Percentiles rank a stretch among this genome's conserved stretches.
Conservation (phyloP, 2,888 invertebrate species). For the Melikaiella ostensackeni region DNA sequence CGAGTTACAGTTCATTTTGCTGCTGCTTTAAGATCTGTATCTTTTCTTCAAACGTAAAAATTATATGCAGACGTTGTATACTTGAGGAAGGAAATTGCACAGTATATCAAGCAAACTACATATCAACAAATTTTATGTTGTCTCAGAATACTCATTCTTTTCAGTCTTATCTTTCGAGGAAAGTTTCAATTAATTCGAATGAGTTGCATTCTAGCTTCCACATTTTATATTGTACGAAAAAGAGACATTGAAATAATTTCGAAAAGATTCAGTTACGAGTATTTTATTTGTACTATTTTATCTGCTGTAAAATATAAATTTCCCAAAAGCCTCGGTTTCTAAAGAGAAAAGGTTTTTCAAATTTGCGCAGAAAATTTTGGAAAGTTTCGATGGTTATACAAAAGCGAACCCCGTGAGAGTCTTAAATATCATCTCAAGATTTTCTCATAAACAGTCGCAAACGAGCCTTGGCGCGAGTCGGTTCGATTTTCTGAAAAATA, state of each 20-base stretch:
- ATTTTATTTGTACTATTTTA: too few species aligned
- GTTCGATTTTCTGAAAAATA: too few species aligned
- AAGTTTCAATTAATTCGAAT: background rate
- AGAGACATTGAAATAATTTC: background rate
- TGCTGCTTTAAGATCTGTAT: slow-evolving; percentile 9
- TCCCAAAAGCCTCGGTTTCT: too few species aligned
- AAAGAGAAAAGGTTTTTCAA: too few species aligned
- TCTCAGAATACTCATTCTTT: background rate
- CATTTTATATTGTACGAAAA: background rate
- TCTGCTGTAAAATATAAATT: too few species aligned
- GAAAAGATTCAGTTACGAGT: background rate
- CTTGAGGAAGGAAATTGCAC: background rate
- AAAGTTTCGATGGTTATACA: too few species aligned
- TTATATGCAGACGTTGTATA: background rate
- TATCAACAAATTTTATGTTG: background rate
- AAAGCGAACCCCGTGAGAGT: too few species aligned
- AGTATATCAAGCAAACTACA: background rate
- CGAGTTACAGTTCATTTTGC: background rate
- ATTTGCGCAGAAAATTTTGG: too few species aligned
- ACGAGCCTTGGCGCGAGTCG: too few species aligned
- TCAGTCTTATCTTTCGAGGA: background rate
- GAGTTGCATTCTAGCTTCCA: background rate
- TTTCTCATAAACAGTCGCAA: too few species aligned
- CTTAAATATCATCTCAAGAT: too few species aligned
- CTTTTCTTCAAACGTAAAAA: slow-evolving; percentile 3